Base-by-base conservation (phyloP, 2,113 vertebrate genomes). In the Austrofundulus limnaeus region DNA sequence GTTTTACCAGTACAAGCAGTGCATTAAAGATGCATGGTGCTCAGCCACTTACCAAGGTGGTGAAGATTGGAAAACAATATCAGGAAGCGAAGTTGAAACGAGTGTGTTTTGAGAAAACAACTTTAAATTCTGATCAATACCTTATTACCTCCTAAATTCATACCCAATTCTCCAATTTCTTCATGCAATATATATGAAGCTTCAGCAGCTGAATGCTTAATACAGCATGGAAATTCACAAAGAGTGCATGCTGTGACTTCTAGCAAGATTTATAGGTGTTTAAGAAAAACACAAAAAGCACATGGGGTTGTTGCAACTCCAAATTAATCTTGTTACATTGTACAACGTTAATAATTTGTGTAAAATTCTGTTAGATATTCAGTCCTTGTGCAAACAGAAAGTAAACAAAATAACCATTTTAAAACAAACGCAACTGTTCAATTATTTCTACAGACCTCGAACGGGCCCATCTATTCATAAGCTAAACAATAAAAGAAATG, bases 21-120 rank as follows among this genome's bases (percentile, higher is more conserved):
- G 15, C 73, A 78, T 78, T 48, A 84, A 78, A 60, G 58, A 80
- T 78, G 61, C 34, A 74, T 70, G 66, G 15, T 69, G 61, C 59
- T 65, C 49, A 65, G 37, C 50, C 39, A 61, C 59, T 66, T 57
- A 65, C 61, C 57, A 63, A 7, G 7, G 15, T 60, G 41, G 60
- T 59, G 23, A 62, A 60, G 45, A 49, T 10, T 46, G 31, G 28
- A 28, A 63, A 19, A 51, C n/a, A 39, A 20, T 1, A 21, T 10
- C 24, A n/a, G 39, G 56, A 13, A 14, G 21, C 19, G n/a, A 57
- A 50, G 23, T 50, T 25, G 24, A 58, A 56, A 60, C 11, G 37
- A 15, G 39, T 19, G 25, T 13, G 38, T 57, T 57, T 2, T 41
- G 6, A 25, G 10, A 11, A 41, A 66, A 28, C n/a, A 43, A n/a